Conservation (phyloP, 2,113 vertebrate genomes). For the Platycercus adscitus region DNA sequence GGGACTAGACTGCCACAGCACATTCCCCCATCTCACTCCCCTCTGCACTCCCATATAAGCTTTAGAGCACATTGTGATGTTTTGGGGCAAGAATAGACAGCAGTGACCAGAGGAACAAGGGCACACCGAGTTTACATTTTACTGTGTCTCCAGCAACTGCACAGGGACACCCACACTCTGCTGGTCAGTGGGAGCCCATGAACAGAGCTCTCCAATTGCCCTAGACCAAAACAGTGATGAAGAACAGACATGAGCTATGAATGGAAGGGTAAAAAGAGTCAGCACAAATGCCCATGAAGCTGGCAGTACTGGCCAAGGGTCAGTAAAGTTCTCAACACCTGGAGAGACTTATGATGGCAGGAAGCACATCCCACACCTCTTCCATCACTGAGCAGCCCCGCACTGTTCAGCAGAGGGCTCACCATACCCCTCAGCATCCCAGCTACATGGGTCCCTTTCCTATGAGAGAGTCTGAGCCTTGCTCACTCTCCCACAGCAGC, state of each 20-base stretch:
- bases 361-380: not conserved
- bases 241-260: not conserved
- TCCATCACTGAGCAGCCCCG: not conserved
- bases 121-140: not conserved
- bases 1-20: not conserved
- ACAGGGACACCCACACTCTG: accelerated
- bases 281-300: accelerated
- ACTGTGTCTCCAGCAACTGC: not conserved
- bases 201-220: not conserved
- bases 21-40: not conserved
- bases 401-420: accelerated
- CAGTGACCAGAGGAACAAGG: accelerated
- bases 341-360: not conserved
- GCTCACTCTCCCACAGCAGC: not conserved
- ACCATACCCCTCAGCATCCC: accelerated
- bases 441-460: accelerated
- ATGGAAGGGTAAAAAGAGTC: not conserved
- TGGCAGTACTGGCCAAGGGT: not conserved
- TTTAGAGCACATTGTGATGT: not conserved
- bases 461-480: not conserved
- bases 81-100: not conserved
- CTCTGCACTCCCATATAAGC: not conserved
- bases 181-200: not conserved
- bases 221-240: too few relatives aligned
- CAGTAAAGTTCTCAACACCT: not conserved